Evolutionary conservation across 2,888 invertebrate genomes (phyloP).

Genomic region (Acanthopleura granulata): DNA sequence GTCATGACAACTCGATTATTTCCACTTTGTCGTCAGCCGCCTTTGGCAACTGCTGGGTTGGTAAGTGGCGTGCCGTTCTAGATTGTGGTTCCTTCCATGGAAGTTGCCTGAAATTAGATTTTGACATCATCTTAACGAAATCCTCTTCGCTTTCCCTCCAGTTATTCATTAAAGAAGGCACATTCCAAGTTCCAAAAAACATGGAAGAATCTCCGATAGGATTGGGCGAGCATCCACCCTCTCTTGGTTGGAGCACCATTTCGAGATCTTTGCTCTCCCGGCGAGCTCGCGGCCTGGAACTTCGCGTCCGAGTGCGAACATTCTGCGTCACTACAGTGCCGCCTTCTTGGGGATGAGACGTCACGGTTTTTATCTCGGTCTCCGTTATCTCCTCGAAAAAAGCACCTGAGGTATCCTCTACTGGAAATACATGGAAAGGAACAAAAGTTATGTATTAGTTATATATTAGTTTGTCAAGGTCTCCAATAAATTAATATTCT

Average conservation of each 20-base stretch:
- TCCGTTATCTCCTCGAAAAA: conserved; percentile 15
- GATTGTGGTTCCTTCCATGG: background rate
- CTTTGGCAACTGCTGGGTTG: background rate
- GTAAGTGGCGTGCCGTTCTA: background rate
- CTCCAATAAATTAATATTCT: no score
- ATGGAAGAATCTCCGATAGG: background rate
- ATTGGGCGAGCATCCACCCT: background rate
- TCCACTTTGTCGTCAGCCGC: background rate
- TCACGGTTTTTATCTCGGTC: conserved; percentile 7
- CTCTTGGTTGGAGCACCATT: background rate
- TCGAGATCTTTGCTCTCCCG: background rate
- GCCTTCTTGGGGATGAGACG: conserved; percentile 15
- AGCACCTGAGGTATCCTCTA: background rate
- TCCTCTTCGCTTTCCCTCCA: conserved; percentile 13
- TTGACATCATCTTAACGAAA: background rate
- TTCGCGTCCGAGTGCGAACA: conserved; percentile 16
- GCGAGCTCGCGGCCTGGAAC: background rate
- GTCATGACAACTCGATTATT: background rate
- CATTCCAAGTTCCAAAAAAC: background rate
- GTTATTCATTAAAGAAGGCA: conserved; percentile 12
- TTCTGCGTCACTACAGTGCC: conserved; percentile 8
- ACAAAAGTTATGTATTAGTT: no score
- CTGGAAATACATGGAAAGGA: background rate
- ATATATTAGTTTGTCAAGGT: background rate
- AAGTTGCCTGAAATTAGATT: conserved; percentile 1